phyloP scores from a whole-genome alignment of 2,113 vertebrate species.

The Romanogobio albipinnatus region DNA sequence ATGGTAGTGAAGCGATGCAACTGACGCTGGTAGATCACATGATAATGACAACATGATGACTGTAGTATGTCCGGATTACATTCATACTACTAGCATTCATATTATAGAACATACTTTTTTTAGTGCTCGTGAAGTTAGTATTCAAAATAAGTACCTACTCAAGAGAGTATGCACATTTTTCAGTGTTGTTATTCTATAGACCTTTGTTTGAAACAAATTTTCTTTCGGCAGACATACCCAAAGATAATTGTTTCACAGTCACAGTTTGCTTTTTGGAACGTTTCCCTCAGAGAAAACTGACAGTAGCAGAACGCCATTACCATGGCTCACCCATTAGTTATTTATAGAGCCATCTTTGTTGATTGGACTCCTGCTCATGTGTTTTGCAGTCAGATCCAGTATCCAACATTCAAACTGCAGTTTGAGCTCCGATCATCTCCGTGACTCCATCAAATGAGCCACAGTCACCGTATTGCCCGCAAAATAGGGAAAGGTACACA shows the following conservation, averaged over 20 bases:
- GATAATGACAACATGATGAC: too few species aligned
- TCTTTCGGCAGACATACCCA: not conserved
- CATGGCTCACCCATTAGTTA: constrained; percentile 17
- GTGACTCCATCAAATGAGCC: constrained; percentile 20
- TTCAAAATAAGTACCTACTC: too few species aligned
- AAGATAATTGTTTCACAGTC: not conserved
- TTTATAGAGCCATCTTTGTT: constrained; percentile 42
- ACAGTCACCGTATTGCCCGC: not conserved
- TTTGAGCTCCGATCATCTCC: constrained; percentile 36
- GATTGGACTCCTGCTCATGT: not conserved
- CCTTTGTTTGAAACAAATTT: not conserved
- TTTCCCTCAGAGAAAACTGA: not conserved
- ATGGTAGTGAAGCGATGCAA: too few species aligned
- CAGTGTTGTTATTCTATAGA: not conserved
- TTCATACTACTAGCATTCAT: too few species aligned
- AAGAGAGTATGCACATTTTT: not conserved
- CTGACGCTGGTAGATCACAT: too few species aligned
- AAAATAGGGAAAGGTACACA: constrained; percentile 9
- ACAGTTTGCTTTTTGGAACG: not conserved
- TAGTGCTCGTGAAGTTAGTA: too few species aligned
- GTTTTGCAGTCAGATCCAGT: constrained; percentile 20
- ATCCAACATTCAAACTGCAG: not conserved
- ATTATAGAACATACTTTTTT: too few species aligned
- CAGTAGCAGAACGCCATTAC: not conserved
- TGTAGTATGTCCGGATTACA: too few species aligned